Conservation (phyloP, 2,888 invertebrate genomes). For the Phymatocera aterrima region DNA sequence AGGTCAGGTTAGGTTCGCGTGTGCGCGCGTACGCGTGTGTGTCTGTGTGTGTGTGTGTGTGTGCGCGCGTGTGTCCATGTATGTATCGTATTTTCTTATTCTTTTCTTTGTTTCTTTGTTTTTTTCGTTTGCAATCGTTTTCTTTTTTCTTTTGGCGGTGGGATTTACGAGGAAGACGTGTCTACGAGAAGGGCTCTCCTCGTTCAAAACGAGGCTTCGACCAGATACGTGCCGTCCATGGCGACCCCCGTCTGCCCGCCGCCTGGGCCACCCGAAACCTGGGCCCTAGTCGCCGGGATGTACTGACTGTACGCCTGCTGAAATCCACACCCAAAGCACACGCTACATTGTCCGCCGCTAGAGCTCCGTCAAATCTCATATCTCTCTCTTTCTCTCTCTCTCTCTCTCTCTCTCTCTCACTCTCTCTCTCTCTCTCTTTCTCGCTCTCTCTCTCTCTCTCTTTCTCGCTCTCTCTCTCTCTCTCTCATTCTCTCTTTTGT, state of each 20-base stretch:
- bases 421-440: not conserved
- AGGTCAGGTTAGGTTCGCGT: not conserved
- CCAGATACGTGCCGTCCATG: constrained; percentile 90
- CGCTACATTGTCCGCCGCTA: constrained; percentile 69
- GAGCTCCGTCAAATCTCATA: constrained; percentile 22
- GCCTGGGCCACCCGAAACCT: constrained; percentile 77
- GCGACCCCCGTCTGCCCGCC: constrained; percentile 87
- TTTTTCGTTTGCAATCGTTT: constrained; percentile 30
- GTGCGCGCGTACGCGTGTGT: not conserved
- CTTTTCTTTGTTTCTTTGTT: not conserved
- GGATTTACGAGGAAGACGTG: constrained; percentile 38
- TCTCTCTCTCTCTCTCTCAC: not conserved
- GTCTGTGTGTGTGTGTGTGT: not conserved
- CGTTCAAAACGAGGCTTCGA: constrained; percentile 88
- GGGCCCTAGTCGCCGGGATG: constrained; percentile 89
- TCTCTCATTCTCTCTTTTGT: not conserved
- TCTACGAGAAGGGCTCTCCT: constrained; percentile 42
- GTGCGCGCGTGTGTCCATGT: not conserved
- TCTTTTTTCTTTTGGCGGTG: constrained; percentile 46
- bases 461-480: not conserved
- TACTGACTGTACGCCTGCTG: constrained; percentile 92
- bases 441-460: not conserved
- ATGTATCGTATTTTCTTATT: constrained; percentile 20
- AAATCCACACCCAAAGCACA: constrained; percentile 75
- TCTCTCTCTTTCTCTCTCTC: not conserved